A percentile compares a stretch with the other conserved stretches of the same genome.
Conservation (phyloP, 2,888 invertebrate species). For the Hydrotaea diabolus region DNA sequence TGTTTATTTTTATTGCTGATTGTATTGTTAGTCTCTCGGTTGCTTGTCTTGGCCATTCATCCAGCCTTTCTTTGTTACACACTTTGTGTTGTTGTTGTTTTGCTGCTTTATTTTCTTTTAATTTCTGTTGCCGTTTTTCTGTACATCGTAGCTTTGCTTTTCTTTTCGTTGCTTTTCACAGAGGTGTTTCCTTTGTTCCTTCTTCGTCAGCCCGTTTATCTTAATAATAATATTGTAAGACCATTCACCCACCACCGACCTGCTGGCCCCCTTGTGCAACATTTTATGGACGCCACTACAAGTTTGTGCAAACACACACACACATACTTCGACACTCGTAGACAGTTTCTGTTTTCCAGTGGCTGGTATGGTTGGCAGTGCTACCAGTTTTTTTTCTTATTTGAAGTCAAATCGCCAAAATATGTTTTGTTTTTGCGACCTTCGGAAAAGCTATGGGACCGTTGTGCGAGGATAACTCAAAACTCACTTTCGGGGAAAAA, state of each 20-base stretch:
- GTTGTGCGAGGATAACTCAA: no score
- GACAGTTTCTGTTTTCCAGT: slow-evolving; percentile 33
- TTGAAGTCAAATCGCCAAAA: no score
- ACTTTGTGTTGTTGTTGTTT: not conserved
- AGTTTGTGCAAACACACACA: not conserved
- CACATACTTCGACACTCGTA: slow-evolving; percentile 10
- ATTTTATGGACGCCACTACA: not conserved
- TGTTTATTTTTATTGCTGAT: slow-evolving; percentile 33
- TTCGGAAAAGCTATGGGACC: no score
- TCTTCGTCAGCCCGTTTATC: slow-evolving; percentile 36
- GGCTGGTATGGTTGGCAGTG: not conserved
- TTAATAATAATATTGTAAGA: slow-evolving; percentile 44
- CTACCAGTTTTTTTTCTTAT: slow-evolving; percentile 37
- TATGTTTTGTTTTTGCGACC: no score
- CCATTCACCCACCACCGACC: not conserved
- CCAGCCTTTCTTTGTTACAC: not conserved
- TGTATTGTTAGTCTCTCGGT: slow-evolving; percentile 28
- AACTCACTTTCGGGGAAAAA: no score
- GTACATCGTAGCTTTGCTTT: not conserved
- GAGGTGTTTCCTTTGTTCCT: slow-evolving; percentile 52
- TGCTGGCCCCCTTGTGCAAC: not conserved
- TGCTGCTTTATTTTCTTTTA: not conserved
- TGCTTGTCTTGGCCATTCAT: slow-evolving; percentile 45
- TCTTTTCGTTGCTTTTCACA: slow-evolving; percentile 26
- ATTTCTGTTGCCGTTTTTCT: not conserved